A percentile compares a stretch with the other conserved stretches of the same genome.
phyloP scores from a whole-genome alignment of 2,888 invertebrate genomes.

The Acheta domesticus region DNA sequence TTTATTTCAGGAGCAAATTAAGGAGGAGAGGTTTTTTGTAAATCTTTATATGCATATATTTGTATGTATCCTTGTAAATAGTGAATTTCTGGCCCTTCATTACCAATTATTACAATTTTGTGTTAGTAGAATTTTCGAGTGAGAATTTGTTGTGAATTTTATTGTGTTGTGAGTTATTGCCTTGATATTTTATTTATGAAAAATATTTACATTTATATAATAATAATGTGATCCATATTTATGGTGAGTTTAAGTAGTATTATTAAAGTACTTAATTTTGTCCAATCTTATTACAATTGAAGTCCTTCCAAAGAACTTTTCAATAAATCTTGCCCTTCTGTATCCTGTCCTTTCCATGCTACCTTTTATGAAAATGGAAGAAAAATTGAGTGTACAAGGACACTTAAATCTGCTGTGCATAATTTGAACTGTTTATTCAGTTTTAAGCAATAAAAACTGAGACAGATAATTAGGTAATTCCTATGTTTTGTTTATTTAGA shows the following conservation, averaged over 20 bases:
- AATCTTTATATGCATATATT: slow-evolving; percentile 11
- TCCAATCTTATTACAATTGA: background rate
- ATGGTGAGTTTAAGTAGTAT: slow-evolving; percentile 1
- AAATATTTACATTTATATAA: background rate
- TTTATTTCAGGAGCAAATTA: slow-evolving; percentile 18
- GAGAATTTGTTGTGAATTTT: background rate
- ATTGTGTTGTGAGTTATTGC: slow-evolving; percentile 5
- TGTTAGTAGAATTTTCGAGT: background rate
- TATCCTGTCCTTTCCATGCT: background rate
- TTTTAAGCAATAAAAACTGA: background rate
- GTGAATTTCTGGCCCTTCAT: background rate
- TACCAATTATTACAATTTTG: background rate
- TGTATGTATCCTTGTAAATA: slow-evolving; percentile 4
- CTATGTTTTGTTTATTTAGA: slow-evolving; percentile 18
- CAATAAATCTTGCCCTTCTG: background rate
- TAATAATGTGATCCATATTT: slow-evolving; percentile 2
- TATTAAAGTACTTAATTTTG: slow-evolving; percentile 18
- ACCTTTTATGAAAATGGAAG: background rate
- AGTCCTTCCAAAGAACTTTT: background rate
- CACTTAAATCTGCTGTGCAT: background rate
- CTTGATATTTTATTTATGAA: background rate
- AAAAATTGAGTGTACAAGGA: background rate
- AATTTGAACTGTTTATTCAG: slow-evolving; percentile 18
- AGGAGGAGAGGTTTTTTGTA: background rate
- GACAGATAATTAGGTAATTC: slow-evolving; percentile 3